These are phyloP conservation scores for Hozukius guyotensis DNA, from an alignment of 2,797 vertebrate species.

Conservation along the genomic window DNA sequence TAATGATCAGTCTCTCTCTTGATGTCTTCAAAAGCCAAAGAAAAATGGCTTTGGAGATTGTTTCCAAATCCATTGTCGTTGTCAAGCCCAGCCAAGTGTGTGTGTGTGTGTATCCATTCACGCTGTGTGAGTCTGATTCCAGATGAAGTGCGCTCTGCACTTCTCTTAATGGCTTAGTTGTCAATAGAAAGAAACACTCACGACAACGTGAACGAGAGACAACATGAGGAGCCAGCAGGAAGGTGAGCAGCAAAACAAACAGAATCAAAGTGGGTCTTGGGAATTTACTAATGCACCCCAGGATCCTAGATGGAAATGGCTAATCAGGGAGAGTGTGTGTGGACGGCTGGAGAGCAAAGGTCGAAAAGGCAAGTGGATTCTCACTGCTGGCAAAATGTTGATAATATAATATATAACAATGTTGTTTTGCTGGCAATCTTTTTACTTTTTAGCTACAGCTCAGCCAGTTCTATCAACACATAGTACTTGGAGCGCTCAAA, in stretches of 20 bases:
- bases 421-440: background rate
- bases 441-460: conserved; percentile 14
- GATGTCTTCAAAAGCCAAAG: conserved; percentile 48
- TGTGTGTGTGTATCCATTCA: background rate
- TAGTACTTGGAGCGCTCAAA: conserved; percentile 25
- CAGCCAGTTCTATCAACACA: conserved; percentile 8
- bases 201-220: conserved; percentile 51
- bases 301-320: conserved; percentile 36
- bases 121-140: conserved; percentile 30
- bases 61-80: conserved; percentile 51
- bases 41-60: conserved; percentile 47
- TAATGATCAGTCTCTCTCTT: conserved; percentile 51
- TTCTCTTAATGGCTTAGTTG: conserved; percentile 61
- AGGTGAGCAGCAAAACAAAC: conserved; percentile 53
- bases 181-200: conserved; percentile 53
- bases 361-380: conserved; percentile 2
- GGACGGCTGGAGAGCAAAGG: conserved; percentile 6
- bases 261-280: conserved; percentile 56
- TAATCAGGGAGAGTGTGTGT: conserved; percentile 39
- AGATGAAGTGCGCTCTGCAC: conserved; percentile 56
- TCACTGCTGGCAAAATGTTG: background rate
- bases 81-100: conserved; percentile 24
- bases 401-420: background rate
- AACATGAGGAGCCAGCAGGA: conserved; percentile 45
- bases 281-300: conserved; percentile 69